Conservation (phyloP, 2,888 invertebrate genomes). For the Macrophya alboannulata region DNA sequence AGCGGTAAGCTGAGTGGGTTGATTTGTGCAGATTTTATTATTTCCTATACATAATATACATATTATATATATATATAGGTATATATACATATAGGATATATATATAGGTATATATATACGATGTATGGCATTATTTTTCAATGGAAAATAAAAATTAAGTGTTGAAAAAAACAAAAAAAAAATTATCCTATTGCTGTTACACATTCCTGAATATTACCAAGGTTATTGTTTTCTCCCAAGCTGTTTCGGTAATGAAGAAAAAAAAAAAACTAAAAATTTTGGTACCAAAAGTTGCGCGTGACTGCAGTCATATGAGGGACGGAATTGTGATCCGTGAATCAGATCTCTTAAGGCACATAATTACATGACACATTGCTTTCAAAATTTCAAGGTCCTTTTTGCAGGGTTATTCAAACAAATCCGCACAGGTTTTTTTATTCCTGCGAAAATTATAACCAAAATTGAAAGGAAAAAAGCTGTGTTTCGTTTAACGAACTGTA, state of each 20-base stretch:
- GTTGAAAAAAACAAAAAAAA: constrained; percentile 67
- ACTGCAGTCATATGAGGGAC: constrained; percentile 11
- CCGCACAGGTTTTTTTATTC: not conserved
- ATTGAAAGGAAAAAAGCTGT: not conserved
- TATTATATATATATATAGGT: constrained; percentile 69
- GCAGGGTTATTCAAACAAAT: not conserved
- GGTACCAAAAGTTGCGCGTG: constrained; percentile 1
- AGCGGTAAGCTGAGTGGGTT: constrained; percentile 76
- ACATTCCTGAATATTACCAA: too few species aligned
- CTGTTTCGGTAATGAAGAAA: not conserved
- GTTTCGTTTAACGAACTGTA: not conserved
- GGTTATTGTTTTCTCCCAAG: constrained; percentile 11
- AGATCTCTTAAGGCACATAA: not conserved
- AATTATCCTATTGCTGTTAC: too few species aligned
- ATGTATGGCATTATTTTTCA: constrained; percentile 78
- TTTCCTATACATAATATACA: constrained; percentile 70
- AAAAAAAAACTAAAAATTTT: not conserved
- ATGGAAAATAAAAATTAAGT: constrained; percentile 78
- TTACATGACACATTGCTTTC: not conserved
- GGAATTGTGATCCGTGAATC: not conserved
- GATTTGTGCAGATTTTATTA: constrained; percentile 79
- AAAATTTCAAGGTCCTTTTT: not conserved
- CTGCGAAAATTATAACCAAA: not conserved
- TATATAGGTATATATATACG: constrained; percentile 62
- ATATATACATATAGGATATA: constrained; percentile 56